These are phyloP conservation scores for Bradynema listronoti DNA, from an alignment of 1,140 invertebrate species.

Conservation along the genomic window DNA sequence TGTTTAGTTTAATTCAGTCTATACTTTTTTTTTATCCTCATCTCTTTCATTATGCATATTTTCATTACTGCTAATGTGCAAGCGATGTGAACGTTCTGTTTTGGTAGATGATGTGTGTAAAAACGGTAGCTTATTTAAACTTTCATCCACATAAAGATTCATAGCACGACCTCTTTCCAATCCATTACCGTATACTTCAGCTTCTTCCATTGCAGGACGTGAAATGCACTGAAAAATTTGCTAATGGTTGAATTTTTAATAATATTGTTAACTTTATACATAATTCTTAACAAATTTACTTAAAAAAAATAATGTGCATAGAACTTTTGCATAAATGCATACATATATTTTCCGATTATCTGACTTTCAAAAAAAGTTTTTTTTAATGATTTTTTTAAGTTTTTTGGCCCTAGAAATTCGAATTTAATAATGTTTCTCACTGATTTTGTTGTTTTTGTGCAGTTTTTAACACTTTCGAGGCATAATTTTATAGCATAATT, in stretches of 20 bases:
- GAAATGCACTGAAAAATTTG: conserved; percentile 49
- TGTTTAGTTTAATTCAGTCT: neutral
- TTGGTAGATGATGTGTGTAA: conserved; percentile 5
- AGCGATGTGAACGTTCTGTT: neutral
- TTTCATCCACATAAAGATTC: conserved; percentile 45
- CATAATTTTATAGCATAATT: no score
- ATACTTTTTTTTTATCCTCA: neutral
- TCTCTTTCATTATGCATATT: neutral
- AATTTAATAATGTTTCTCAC: no score
- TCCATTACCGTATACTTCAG: conserved; percentile 45
- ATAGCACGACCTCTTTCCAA: conserved; percentile 43
- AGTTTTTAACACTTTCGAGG: no score
- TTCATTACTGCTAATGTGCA: neutral
- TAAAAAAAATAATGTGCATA: no score
- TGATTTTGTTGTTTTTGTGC: no score
- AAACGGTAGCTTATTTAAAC: conserved; percentile 9
- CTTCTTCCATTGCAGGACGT: conserved; percentile 51
- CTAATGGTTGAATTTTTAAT: no score
- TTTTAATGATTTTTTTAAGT: no score
- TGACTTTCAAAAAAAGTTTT: no score
- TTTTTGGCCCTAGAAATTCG: no score
- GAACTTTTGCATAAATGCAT: no score
- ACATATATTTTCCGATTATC: neutral
- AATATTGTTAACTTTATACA: no score
- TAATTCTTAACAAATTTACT: no score